Evolutionary conservation across 2,797 vertebrate genomes (phyloP), one percentile per base, ranked within the genome.

Genomic region (Alosa sapidissima): DNA sequence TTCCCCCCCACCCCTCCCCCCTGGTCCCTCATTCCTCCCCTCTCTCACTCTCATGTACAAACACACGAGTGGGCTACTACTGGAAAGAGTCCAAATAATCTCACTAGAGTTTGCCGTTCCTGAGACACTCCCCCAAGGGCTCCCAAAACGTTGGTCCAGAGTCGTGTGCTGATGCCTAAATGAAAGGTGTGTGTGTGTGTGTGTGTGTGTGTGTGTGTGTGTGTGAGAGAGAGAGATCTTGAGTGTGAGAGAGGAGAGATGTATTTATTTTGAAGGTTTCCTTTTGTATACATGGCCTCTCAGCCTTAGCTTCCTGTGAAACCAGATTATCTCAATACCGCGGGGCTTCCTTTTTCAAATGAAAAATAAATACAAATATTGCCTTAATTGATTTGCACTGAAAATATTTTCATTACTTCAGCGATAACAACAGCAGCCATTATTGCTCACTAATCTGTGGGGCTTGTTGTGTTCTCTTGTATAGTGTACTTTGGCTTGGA

Each of bases 321-420:
- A 78, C 41, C 19, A 78, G 72, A 78, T 78, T 21, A 78, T 78
- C 72, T 45, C 72, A 78, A 78, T 36, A 78, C 72, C 21, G 72
- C 28, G 19, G 72, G 72, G 72, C 72, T 78, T 78, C 72, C 72
- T 47, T 19, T 9, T 14, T 78, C 36, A n/a, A 78, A 78, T 78
- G 41, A 78, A 78, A 78, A 2, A 78, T 47, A 78, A 78, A 78
- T 78, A 78, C 72, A 78, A 78, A 78, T 78, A 78, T 78, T 78
- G 72, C 72, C 72, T 16, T 78, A 78, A 78, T 78, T 78, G 72
- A 78, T 47, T 78, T 78, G 72, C 72, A 47, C 72, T 41, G 21
- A 47, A 45, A 47, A 21, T 78, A 19, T 78, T 78, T 78, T 78
- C 68, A 7, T 47, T 78, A 45, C 36, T 7, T 21, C 16, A 47